Percentiles rank a stretch among this genome's conserved stretches.
Conservation (phyloP, 2,888 invertebrate genomes). For the Timema cristinae region DNA sequence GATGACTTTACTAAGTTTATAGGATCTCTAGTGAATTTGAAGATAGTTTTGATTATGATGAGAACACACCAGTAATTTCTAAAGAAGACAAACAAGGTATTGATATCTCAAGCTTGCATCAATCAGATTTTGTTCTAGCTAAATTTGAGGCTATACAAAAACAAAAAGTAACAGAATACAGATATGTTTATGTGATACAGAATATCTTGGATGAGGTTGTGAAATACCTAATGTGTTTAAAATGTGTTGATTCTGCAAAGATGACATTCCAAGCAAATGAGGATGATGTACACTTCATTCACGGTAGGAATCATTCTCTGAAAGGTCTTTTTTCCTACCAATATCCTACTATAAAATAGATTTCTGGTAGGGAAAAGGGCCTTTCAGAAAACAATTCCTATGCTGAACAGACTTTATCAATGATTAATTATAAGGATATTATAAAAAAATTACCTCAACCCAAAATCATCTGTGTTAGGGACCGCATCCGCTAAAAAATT, state of each 20-base stretch:
- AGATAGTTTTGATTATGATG: not conserved
- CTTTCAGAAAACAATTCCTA: no score
- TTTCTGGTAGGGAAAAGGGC: no score
- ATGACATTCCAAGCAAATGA: not conserved
- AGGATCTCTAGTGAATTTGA: no score
- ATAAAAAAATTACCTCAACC: not conserved
- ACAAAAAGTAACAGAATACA: slow-evolving; percentile 3
- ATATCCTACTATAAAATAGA: no score
- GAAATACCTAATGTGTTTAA: not conserved
- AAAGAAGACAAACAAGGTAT: not conserved
- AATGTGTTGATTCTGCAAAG: not conserved
- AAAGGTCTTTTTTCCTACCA: no score
- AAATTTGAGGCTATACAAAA: not conserved
- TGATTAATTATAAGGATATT: not conserved
- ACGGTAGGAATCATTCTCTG: no score
- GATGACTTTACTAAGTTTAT: not conserved
- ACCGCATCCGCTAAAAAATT: not conserved
- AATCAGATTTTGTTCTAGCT: slow-evolving; percentile 7
- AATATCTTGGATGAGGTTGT: not conserved
- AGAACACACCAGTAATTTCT: not conserved
- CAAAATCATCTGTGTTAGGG: not conserved
- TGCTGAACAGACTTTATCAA: no score
- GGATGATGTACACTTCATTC: no score
- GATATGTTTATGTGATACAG: not conserved
- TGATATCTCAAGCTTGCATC: not conserved